Evolutionary conservation across 2,797 vertebrate genomes (phyloP).

Genomic region (Otus scops): DNA sequence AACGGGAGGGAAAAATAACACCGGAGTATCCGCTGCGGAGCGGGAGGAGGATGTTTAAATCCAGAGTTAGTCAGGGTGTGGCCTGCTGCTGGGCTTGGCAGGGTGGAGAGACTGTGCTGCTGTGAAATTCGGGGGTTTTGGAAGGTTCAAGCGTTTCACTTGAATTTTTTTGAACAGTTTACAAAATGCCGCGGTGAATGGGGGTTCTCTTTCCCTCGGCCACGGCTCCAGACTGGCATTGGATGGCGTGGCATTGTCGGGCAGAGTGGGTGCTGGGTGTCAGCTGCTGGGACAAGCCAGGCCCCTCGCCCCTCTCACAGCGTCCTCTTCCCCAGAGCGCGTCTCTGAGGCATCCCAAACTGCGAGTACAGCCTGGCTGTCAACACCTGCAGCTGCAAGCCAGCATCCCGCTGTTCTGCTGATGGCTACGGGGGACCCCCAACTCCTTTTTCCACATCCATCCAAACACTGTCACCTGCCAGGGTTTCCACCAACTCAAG

Average conservation of each 20-base stretch:
- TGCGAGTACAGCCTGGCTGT: rapidly evolving
- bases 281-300: background rate
- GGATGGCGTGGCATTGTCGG: rapidly evolving
- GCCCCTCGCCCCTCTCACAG: rapidly evolving
- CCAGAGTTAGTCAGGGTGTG: rapidly evolving
- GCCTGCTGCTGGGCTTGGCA: background rate
- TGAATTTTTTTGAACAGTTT: background rate
- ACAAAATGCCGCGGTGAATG: rapidly evolving
- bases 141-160: background rate
- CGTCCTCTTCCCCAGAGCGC: rapidly evolving
- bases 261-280: no score
- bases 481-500: background rate
- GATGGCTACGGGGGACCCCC: rapidly evolving
- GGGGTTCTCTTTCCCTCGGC: background rate
- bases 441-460: background rate
- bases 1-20: background rate
- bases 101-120: rapidly evolving
- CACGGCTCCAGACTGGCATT: background rate
- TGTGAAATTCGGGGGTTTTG: background rate
- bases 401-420: rapidly evolving
- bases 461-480: background rate
- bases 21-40: rapidly evolving
- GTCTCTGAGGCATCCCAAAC: rapidly evolving
- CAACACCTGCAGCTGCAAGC: background rate
- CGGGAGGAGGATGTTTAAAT: background rate